Conservation (phyloP, 2,113 vertebrate species). For the Gopherus evgoodei region DNA sequence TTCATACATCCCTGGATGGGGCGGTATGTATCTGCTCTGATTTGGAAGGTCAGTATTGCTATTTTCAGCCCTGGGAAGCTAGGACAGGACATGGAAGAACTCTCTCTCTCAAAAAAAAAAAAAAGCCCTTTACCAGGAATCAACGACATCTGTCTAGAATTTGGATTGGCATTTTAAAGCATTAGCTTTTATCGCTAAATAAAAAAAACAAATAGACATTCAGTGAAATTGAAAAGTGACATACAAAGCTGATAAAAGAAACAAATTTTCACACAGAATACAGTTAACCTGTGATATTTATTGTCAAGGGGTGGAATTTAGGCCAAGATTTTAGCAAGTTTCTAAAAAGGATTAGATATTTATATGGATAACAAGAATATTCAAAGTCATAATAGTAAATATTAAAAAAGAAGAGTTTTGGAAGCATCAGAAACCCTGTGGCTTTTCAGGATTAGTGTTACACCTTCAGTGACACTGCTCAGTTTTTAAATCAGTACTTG, state of each 20-base stretch:
- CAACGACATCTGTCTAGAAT: not conserved
- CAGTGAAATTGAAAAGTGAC: not conserved
- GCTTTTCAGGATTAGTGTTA: not conserved
- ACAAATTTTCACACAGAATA: not conserved
- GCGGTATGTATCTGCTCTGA: not conserved
- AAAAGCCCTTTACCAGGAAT: not conserved
- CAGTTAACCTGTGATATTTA: not conserved
- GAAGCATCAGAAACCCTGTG: not conserved
- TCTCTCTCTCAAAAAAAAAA: no score
- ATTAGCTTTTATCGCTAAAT: not conserved
- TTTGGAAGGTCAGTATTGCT: not conserved
- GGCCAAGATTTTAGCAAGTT: not conserved
- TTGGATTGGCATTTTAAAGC: not conserved
- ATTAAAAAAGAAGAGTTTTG: not conserved
- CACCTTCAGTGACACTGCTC: not conserved
- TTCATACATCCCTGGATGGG: not conserved
- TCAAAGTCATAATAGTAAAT: not conserved
- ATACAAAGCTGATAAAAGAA: not conserved
- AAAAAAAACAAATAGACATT: not conserved
- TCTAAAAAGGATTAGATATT: not conserved
- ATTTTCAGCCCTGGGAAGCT: not conserved
- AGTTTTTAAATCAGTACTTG: conserved; percentile 70
- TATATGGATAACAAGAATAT: not conserved
- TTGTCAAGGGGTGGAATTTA: not conserved
- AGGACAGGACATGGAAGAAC: no score